Evolutionary conservation across 2,113 vertebrate genomes (phyloP).

Genomic region (Muscicapa adusta): DNA sequence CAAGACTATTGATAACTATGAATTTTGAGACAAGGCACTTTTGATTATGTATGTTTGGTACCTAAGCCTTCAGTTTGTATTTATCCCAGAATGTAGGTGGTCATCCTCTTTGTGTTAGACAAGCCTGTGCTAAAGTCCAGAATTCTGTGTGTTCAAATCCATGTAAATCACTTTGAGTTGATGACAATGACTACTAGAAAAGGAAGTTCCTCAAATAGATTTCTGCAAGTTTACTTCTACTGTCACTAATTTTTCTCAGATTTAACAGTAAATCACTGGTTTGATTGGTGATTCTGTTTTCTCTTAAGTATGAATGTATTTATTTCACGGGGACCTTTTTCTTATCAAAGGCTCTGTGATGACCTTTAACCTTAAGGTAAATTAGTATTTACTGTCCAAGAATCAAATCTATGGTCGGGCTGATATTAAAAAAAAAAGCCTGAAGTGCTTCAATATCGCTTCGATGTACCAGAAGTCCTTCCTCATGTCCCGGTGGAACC

Average conservation of each 20-base stretch:
- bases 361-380: constrained; percentile 58
- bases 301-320: neutral
- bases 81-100: constrained; percentile 77
- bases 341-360: neutral
- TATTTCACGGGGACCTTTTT: neutral
- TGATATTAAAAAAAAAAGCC: constrained; percentile 80
- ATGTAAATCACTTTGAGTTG: constrained; percentile 80
- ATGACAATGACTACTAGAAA: constrained; percentile 86
- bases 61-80: neutral
- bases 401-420: constrained; percentile 82
- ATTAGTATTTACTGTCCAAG: constrained; percentile 80
- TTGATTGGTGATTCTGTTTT: neutral
- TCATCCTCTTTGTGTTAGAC: constrained; percentile 77
- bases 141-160: constrained; percentile 82
- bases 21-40: neutral
- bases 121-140: constrained; percentile 86
- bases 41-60: neutral
- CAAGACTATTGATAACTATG: neutral
- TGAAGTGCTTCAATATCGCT: neutral
- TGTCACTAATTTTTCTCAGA: neutral
- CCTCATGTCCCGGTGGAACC: neutral
- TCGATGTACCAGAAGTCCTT: neutral
- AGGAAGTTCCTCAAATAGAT: constrained; percentile 82
- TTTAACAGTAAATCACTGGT: neutral
- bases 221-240: constrained; percentile 67